Percentiles rank a stretch among this genome's conserved stretches.
phyloP scores from a whole-genome alignment of 2,888 invertebrate species.

The Cotesia congregata region DNA sequence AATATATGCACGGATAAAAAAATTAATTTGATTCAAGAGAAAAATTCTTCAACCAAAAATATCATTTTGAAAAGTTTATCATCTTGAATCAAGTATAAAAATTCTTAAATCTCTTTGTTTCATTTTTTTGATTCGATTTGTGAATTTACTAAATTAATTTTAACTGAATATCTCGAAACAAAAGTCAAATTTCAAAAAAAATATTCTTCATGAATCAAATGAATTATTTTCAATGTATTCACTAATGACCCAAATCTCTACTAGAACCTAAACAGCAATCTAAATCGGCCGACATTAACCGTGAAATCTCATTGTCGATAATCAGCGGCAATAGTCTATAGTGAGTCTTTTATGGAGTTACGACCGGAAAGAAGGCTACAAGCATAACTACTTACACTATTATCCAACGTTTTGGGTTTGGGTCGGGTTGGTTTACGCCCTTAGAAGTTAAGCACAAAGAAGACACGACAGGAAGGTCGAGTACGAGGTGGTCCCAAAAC shows the following conservation, averaged over 20 bases:
- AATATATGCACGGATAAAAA: no score
- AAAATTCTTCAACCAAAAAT: no score
- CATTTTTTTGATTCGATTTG: no score
- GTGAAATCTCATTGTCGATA: background rate
- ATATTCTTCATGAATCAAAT: no score
- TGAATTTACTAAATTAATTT: no score
- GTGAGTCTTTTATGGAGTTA: background rate
- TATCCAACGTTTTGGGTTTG: background rate
- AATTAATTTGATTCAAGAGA: no score
- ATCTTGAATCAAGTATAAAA: no score
- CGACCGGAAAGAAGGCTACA: background rate
- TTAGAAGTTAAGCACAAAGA: conserved; percentile 19
- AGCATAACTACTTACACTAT: background rate
- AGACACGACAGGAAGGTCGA: conserved; percentile 35
- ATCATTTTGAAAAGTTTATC: no score
- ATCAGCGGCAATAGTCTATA: background rate
- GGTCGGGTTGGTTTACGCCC: background rate
- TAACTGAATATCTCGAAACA: no score
- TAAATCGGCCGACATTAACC: background rate
- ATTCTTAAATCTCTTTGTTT: no score
- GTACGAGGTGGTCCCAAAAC: conserved; percentile 51
- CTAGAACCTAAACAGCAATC: background rate
- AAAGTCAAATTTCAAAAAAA: no score
- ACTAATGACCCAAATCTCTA: background rate
- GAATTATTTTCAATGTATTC: background rate